Base-by-base conservation (phyloP, 30 jellyfish, hydroid and myxozoan species). In the Catostylus mosaicus region DNA sequence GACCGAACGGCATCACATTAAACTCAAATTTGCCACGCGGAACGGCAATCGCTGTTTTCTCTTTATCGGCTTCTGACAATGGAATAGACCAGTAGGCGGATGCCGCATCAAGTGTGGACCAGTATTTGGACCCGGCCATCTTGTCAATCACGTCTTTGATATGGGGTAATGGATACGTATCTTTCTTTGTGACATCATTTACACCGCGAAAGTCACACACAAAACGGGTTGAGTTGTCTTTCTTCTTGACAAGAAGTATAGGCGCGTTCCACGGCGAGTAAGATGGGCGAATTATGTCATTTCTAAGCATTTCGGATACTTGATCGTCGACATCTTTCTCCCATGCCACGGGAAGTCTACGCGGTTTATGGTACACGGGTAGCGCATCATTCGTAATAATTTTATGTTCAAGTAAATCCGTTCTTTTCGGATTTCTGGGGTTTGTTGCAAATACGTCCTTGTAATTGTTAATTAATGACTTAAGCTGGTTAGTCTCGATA, bases 81-180 rank as follows among this genome's bases (percentile, higher is more conserved):
- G 87, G 87, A 75, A 75, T 52, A 32, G 87, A 75, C 89, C 79
- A 29, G 46, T 77, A 77, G 67, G 89, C 80, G n/a, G n/a, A n/a
- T n/a, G n/a, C n/a, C n/a, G n/a, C n/a, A n/a, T n/a, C n/a, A n/a
- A n/a, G n/a, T n/a, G 89, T 59, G 40, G 89, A 30, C 89, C 80
- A 77, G 69, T 77, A 77, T 59, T 40, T 34, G 9, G 89, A 36
- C 8, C 89, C 89, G 7, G 79, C 89, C 89, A 77, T 77, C 48
- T 77, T 77, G 69, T 77, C 89, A 38, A 77, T 77, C 30, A 77
- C 89, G 75, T 77, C 89, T 33, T 61, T 59, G 64, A 77, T 77
- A 43, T n/a, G n/a, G n/a, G n/a, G n/a, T n/a, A n/a, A n/a, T n/a
- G n/a, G n/a, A n/a, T n/a, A n/a, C n/a, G n/a, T 77, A 61, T 77